A percentile compares a stretch with the other conserved stretches of the same genome.
phyloP scores from a whole-genome alignment of 2,888 invertebrate species.

The Mongoloraphidia duomilia region DNA sequence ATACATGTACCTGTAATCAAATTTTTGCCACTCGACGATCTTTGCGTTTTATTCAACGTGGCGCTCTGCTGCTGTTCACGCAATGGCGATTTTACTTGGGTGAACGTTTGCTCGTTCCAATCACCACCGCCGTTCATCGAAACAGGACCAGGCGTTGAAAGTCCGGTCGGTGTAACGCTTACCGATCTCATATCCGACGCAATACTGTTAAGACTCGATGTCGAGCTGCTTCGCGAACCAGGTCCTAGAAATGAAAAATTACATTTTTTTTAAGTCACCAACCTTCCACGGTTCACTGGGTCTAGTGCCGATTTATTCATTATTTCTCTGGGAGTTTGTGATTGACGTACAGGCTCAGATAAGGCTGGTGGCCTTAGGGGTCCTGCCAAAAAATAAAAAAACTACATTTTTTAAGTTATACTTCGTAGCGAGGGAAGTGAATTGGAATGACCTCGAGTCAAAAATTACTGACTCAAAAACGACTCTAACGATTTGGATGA shows the following conservation, averaged over 20 bases:
- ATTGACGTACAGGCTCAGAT: too few relatives aligned
- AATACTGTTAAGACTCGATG: conserved; percentile 43
- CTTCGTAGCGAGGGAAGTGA: too few relatives aligned
- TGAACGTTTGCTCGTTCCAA: conserved; percentile 4
- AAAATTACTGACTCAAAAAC: too few relatives aligned
- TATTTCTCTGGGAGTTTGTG: background rate
- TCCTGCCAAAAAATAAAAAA: too few relatives aligned
- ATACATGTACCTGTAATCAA: conserved; percentile 14
- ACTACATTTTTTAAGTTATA: too few relatives aligned
- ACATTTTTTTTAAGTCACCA: too few relatives aligned
- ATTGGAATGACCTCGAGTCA: too few relatives aligned
- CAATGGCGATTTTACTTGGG: conserved; percentile 27
- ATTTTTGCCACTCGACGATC: conserved; percentile 2
- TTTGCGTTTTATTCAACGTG: background rate
- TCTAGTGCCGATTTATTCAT: too few relatives aligned
- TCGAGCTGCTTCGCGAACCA: conserved; percentile 49
- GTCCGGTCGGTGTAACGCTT: conserved; percentile 21
- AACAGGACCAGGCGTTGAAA: conserved; percentile 18
- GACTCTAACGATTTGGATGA: too few relatives aligned
- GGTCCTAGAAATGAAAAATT: conserved; percentile 30
- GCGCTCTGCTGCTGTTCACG: conserved; percentile 29
- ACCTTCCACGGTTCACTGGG: too few relatives aligned
- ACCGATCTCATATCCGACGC: conserved; percentile 32
- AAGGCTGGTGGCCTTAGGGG: too few relatives aligned
- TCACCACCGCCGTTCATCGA: background rate